Evolutionary conservation across 2,797 vertebrate genomes (phyloP), one percentile per base, ranked within the genome.

Genomic region (Rhynchotus rufescens): DNA sequence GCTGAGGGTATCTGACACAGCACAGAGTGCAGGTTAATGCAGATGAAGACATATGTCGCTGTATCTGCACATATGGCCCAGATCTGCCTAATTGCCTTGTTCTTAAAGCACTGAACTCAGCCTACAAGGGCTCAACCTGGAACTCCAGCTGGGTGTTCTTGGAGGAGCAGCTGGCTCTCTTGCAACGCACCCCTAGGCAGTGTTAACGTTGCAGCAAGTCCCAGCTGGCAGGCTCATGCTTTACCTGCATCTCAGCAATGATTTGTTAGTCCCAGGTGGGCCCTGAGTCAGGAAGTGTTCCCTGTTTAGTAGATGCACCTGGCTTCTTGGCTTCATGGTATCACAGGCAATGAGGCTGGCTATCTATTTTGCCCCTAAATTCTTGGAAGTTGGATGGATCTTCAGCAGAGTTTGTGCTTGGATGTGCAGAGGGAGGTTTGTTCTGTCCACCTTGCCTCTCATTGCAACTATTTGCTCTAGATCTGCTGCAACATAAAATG

Each of bases 61-160:
- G 1, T 7, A 22, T 4, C 60, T 15, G 32, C 45, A 45, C 1
- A 7, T 13, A 47, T 19, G 28, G 52, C 9, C 26, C 52, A 54
- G 21, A 28, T 11, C 21, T 4, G 36, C 32, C 10, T 5, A 4
- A 2, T 30, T n/a, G 25, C 5, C 4, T 32, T 38, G 3, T 5
- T 1, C 28, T 32, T 38, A 64, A 40, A 51, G 7, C 4, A 3
- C 10, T 8, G 0, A 47, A 34, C n/a, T 52, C 15, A 26, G 25
- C 25, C 49, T 6, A 4, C 3, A 6, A 4, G 0, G 12, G 3
- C 2, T 15, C 9, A 21, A n/a, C 10, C 16, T 3, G 0, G 10
- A 64, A 15, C n/a, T 11, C 20, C 15, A 57, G 5, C 0, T 3
- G 60, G 19, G 6, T 10, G 2, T 36, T 36, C 28, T 44, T 7